Base-by-base conservation (phyloP, 2,797 vertebrate genomes). In the Anabas testudineus region DNA sequence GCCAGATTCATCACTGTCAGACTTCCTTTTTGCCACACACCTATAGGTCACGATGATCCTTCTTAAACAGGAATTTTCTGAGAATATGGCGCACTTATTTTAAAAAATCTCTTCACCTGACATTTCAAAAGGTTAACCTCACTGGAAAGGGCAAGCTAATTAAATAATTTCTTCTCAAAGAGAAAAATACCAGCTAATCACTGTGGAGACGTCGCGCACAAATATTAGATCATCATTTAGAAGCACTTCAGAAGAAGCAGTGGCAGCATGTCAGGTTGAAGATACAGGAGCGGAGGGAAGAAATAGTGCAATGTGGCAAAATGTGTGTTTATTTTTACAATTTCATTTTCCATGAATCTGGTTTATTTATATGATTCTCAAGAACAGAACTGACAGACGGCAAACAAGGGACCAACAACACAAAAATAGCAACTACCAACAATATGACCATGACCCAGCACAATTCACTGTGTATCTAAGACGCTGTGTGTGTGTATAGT, bases 61-160 rank as follows among this genome's bases (percentile, higher is more conserved):
- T 72, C 80, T 85, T 90, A 87, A 90, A 87, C 56, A 82, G 62
- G 75, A 76, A 60, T 85, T 78, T 87, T 83, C 83, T 26, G 67
- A 87, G 71, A 88, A 81, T 89, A 79, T 80, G 82, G 76, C 78
- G 83, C 84, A 87, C 82, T 92, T 88, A 78, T 81, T 87, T 85
- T 79, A 87, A 88, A n/a, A 39, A 87, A 90, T 69, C 81, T 78
- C 80, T 71, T 85, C 76, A 90, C 80, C 87, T 92, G 90, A 91
- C 93, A 92, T 94, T 94, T 92, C 47, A 61, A 93, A 94, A 93
- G 92, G 91, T 93, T 94, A 90, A 90, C 81, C 86, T 90, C 66
- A 42, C 55, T 48, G 41, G 67, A 94, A 94, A 93, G 91, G 92
- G 84, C 89, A 92, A 84, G 78, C 86, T 91, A 89, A 92, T 91